Percentiles rank a stretch among this genome's conserved stretches.
Conservation (phyloP, 2,113 vertebrate species). For the Hemichromis elongatus region DNA sequence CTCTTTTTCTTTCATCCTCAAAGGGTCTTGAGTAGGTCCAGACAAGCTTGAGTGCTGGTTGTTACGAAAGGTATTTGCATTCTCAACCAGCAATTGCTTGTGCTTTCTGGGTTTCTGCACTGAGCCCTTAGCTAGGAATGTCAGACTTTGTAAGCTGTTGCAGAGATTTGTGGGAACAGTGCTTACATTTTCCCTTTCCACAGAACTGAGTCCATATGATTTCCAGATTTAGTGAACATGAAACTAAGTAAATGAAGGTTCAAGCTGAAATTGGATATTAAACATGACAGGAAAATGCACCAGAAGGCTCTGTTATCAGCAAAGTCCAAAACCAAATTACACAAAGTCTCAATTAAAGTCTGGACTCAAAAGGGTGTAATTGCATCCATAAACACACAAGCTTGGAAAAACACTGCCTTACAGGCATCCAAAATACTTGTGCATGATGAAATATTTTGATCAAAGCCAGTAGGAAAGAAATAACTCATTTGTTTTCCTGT, state of each 20-base stretch:
- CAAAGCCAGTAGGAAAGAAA: constrained; percentile 11
- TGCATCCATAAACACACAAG: constrained; percentile 20
- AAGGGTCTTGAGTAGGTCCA: constrained; percentile 40
- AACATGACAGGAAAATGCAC: constrained; percentile 9
- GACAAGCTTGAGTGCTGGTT: constrained; percentile 28
- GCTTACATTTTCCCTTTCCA: constrained; percentile 1
- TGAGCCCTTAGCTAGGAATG: constrained; percentile 27
- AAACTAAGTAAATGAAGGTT: constrained; percentile 15
- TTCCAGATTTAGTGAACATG: constrained; percentile 10
- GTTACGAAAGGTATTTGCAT: constrained; percentile 39
- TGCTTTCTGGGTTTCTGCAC: constrained; percentile 20
- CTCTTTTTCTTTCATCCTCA: constrained; percentile 35
- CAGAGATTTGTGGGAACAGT: constrained; percentile 23
- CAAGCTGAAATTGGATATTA: constrained; percentile 14
- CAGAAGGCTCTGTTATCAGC: constrained; percentile 26
- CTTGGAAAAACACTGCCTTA: constrained; percentile 8
- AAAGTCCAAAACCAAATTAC: constrained; percentile 36
- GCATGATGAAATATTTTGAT: constrained; percentile 14
- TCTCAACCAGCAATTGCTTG: constrained; percentile 11
- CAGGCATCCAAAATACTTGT: constrained; percentile 22
- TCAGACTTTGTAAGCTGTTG: constrained; percentile 33
- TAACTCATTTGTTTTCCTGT: constrained; percentile 14
- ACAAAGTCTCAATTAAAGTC: constrained; percentile 44
- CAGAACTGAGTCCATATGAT: neutral
- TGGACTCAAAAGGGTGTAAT: constrained; percentile 16